Evolutionary conservation across 2,113 vertebrate genomes (phyloP).

Genomic region (Catharus fuscescens): DNA sequence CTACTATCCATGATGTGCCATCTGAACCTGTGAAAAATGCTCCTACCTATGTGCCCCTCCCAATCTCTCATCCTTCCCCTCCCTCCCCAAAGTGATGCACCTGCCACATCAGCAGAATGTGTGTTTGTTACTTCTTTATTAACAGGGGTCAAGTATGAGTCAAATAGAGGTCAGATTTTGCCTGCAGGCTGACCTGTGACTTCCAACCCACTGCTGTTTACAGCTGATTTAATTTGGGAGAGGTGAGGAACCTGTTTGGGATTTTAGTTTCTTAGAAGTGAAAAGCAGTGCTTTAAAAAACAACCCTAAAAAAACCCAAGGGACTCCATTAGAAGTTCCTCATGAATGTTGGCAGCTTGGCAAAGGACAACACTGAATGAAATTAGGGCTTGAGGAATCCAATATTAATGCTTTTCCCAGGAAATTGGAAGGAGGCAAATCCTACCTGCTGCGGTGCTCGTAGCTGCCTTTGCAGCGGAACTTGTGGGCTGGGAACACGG

Average conservation of each 20-base stretch:
- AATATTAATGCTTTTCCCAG: fast-evolving
- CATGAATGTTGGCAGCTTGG: neutral
- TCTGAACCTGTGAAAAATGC: neutral
- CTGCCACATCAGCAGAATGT: neutral
- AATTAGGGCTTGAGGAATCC: neutral
- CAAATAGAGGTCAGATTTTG: neutral
- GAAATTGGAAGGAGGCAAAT: neutral
- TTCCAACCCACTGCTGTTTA: neutral
- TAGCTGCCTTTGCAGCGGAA: constrained; percentile 96
- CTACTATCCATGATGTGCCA: fast-evolving
- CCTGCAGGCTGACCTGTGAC: neutral
- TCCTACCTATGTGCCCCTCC: neutral
- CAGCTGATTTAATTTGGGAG: neutral
- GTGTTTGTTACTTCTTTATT: neutral
- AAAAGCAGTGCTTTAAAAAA: neutral
- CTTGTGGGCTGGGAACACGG: constrained; percentile 97
- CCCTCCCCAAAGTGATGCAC: neutral
- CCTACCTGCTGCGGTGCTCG: constrained; percentile 95
- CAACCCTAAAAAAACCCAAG: neutral
- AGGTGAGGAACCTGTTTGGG: neutral
- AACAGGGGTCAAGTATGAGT: neutral
- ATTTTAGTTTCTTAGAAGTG: neutral
- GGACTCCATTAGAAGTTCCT: neutral
- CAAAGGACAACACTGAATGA: neutral
- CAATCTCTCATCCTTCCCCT: neutral